Conservation (phyloP, 2,888 invertebrate genomes). For the Oscheius sp. region DNA sequence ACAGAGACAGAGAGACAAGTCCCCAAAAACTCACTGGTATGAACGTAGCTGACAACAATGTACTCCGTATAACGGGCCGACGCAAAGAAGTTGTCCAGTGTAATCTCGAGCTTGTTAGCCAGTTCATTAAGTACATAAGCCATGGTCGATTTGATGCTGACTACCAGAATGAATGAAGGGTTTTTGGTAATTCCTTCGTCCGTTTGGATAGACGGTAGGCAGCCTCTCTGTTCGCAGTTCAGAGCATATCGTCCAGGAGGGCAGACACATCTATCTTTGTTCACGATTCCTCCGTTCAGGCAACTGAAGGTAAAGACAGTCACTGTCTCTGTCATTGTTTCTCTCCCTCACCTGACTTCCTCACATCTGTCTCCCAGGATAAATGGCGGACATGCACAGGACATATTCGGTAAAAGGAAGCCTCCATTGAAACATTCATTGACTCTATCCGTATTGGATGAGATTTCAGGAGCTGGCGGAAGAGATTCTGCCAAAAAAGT, state of each 20-base stretch:
- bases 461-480: not conserved
- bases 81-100: not conserved
- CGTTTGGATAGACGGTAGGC: constrained; percentile 8
- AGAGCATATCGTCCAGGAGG: constrained; percentile 47
- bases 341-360: not conserved
- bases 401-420: constrained; percentile 49
- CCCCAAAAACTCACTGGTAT: not conserved
- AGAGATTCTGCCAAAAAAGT: not conserved
- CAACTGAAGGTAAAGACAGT: constrained; percentile 32
- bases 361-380: constrained; percentile 42
- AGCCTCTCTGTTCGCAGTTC: constrained; percentile 44
- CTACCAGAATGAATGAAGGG: constrained; percentile 18
- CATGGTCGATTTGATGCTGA: constrained; percentile 25
- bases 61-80: not conserved
- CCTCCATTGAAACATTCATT: constrained; percentile 43
- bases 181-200: not conserved
- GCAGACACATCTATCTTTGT: constrained; percentile 43
- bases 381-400: constrained; percentile 47
- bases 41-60: constrained; percentile 25
- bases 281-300: constrained; percentile 45
- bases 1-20: no score
- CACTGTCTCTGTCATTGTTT: no score
- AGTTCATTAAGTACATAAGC: constrained; percentile 19
- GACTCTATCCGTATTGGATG: not conserved
- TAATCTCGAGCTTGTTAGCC: not conserved